Evolutionary conservation across 2,797 vertebrate species (phyloP).

Genomic region (Coregonus suidteri): DNA sequence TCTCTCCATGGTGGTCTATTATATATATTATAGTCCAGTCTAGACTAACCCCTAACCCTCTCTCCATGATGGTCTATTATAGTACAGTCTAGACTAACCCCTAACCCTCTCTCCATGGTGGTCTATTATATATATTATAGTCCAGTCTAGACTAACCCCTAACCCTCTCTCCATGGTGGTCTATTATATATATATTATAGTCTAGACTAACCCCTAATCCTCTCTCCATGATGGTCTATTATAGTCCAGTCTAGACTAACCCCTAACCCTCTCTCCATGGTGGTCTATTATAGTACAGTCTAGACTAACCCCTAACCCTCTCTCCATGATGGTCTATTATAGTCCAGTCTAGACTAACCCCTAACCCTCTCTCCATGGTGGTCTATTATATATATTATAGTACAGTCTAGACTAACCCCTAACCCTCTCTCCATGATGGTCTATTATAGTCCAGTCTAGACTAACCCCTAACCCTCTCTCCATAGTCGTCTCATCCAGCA

Average conservation of each 20-base stretch:
- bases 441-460: slow-evolving; percentile 76
- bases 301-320: slow-evolving; percentile 90
- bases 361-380: slow-evolving; percentile 85
- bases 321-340: slow-evolving; percentile 85
- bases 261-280: slow-evolving; percentile 89
- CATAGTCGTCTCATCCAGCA: slow-evolving; percentile 90
- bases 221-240: slow-evolving; percentile 83
- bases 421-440: slow-evolving; percentile 87
- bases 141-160: slow-evolving; percentile 88
- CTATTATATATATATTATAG: slow-evolving; percentile 43
- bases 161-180: slow-evolving; percentile 87
- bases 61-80: slow-evolving; percentile 76
- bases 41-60: slow-evolving; percentile 85
- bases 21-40: not conserved
- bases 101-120: slow-evolving; percentile 88
- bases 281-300: slow-evolving; percentile 71
- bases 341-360: slow-evolving; percentile 85
- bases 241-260: slow-evolving; percentile 82
- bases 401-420: slow-evolving; percentile 88
- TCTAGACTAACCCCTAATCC: slow-evolving; percentile 91
- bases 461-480: slow-evolving; percentile 89
- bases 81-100: slow-evolving; percentile 85
- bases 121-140: slow-evolving; percentile 56
- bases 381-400: too few species aligned
- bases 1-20: too few species aligned